Evolutionary conservation across 2,888 invertebrate species (phyloP), one percentile per base, ranked within the genome.

Genomic region (Dascillus cervinus): DNA sequence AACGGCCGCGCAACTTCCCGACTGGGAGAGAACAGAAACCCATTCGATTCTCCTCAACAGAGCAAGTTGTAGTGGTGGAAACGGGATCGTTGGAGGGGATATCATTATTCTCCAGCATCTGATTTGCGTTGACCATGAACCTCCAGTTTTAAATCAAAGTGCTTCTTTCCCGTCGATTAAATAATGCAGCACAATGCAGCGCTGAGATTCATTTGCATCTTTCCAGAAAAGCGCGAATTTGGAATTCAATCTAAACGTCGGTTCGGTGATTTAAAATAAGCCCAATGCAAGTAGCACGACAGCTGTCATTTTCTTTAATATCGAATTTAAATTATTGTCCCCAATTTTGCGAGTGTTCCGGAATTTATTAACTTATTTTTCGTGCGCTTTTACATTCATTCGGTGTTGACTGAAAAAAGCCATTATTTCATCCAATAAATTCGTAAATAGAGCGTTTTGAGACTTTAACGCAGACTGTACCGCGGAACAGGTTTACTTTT

Each of bases 71-170:
- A n/a, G 47, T 46, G 46, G 49, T 47, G 50, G 51, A 53, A 51
- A 47, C 30, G n/a, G 32, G 37, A 35, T 32, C 38, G 34, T 36
- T 39, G 51, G 50, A 37, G 52, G 52, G 52, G 55, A 53, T 56
- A 56, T 56, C 56, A 59, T 58, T 58, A 58, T 58, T 59, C 55
- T 52, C 52, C 57, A 56, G 56, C 58, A 59, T 58, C 58, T 56
- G 57, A 58, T 58, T 55, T 52, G 49, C 50, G 46, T 47, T 52
- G 53, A 50, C 52, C 52, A 43, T 54, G 53, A 55, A 56, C 51
- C 45, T 44, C 30, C 15, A 6, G 17, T 17, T 17, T 17, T 17
- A 17, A 4, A 17, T 6, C 4, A 17, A 17, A 17, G 8, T n/a
- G n/a, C n/a, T n/a, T n/a, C n/a, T n/a, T n/a, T n/a, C n/a, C n/a